Conservation (phyloP, 2,113 vertebrate genomes). For the Dolichotis patagonum region DNA sequence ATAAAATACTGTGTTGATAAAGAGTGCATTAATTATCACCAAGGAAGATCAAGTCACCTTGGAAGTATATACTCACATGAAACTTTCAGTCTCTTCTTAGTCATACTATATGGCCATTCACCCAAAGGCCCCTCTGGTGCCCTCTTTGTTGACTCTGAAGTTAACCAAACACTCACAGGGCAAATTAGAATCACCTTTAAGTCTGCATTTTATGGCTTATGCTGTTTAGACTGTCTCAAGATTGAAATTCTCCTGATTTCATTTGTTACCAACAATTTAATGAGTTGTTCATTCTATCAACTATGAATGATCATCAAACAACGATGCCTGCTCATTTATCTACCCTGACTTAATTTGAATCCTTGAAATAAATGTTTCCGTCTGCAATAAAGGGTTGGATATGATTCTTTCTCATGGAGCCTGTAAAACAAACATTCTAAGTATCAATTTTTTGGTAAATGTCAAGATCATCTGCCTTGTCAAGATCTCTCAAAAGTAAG, state of each 20-base stretch:
- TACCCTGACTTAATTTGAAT: slow-evolving; percentile 57
- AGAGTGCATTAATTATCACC: not conserved
- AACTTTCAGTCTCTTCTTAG: slow-evolving; percentile 18
- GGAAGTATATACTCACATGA: not conserved
- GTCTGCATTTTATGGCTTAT: not conserved
- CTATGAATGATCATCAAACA: slow-evolving; percentile 62
- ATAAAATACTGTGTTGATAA: not conserved
- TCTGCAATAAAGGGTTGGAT: slow-evolving; percentile 34
- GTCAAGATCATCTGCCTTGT: slow-evolving; percentile 36
- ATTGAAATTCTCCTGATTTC: slow-evolving; percentile 54
- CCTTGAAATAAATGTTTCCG: slow-evolving; percentile 63
- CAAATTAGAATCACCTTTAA: not conserved
- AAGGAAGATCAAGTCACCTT: not conserved
- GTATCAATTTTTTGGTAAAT: not conserved
- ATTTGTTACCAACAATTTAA: slow-evolving; percentile 42
- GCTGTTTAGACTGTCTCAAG: not conserved
- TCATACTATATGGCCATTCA: not conserved
- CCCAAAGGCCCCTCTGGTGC: not conserved
- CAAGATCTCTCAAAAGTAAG: not conserved
- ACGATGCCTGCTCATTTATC: slow-evolving; percentile 47
- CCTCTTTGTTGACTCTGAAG: not conserved
- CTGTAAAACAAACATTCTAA: slow-evolving; percentile 19
- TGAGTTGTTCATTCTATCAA: slow-evolving; percentile 43
- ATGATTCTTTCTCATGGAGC: slow-evolving; percentile 41
- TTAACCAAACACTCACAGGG: not conserved